These are phyloP conservation scores for Reinhardtius hippoglossoides DNA, from an alignment of 2,113 vertebrate species.

Conservation along the genomic window DNA sequence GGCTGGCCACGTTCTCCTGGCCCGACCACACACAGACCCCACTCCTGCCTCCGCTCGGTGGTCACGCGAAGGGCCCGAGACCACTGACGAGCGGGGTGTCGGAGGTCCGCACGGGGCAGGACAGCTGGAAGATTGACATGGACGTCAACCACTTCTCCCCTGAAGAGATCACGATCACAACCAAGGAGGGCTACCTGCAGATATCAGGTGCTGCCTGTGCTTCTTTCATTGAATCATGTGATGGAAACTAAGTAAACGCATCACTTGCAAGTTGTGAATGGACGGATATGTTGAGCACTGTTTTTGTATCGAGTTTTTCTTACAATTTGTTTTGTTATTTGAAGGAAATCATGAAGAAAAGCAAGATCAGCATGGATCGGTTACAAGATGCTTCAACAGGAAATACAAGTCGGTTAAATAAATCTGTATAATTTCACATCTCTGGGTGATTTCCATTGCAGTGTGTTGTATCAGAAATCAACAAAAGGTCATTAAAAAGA, in stretches of 20 bases:
- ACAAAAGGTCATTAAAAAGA: no score
- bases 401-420: conserved; percentile 79
- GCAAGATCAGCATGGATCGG: conserved; percentile 76
- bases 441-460: no score
- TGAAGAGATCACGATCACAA: conserved; percentile 79
- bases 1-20: conserved; percentile 67
- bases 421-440: not conserved
- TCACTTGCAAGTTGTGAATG: not conserved
- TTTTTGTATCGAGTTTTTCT: not conserved
- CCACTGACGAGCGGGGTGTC: conserved; percentile 65
- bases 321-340: not conserved
- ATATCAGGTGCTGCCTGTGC: conserved; percentile 72
- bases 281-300: not conserved
- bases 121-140: conserved; percentile 78
- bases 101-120: conserved; percentile 65
- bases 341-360: conserved; percentile 80
- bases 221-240: not conserved
- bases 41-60: conserved; percentile 46
- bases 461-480: no score
- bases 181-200: conserved; percentile 77
- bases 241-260: not conserved
- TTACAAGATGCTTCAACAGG: conserved; percentile 79
- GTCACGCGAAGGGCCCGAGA: conserved; percentile 27
- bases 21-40: conserved; percentile 57
- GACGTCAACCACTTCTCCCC: conserved; percentile 80